Percentiles rank a stretch among this genome's conserved stretches.
These are phyloP conservation scores for Leucania comma DNA, from an alignment of 2,888 invertebrate species.

Conservation along the genomic window DNA sequence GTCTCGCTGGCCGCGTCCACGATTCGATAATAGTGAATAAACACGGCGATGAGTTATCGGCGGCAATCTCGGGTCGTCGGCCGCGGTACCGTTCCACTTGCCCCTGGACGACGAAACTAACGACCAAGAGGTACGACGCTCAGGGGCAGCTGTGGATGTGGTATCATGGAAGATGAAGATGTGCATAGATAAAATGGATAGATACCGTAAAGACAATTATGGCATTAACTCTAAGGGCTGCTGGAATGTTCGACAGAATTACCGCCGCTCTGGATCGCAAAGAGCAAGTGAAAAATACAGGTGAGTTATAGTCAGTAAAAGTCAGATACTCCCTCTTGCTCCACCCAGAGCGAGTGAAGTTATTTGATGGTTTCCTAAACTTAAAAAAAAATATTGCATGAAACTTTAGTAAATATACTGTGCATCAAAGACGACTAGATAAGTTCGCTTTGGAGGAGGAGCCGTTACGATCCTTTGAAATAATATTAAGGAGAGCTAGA, in stretches of 20 bases:
- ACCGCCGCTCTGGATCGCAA: no score
- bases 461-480: no score
- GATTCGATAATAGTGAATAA: constrained; percentile 88
- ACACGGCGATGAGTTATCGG: constrained; percentile 89
- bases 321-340: no score
- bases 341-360: no score
- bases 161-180: constrained; percentile 46
- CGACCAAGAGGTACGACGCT: constrained; percentile 59
- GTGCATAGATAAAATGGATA: background rate
- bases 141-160: constrained; percentile 72
- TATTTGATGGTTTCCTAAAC: no score
- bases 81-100: constrained; percentile 89
- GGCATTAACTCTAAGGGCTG: no score
- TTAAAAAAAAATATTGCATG: no score
- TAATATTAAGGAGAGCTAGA: no score
- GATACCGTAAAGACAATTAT: background rate
- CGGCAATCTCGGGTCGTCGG: constrained; percentile 88
- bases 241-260: background rate
- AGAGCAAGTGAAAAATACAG: no score
- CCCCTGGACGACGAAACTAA: constrained; percentile 88
- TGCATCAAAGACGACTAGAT: no score
- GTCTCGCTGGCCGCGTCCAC: constrained; percentile 64
- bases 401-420: no score
- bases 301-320: background rate
- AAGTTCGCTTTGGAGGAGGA: no score